phyloP scores from a whole-genome alignment of 2,113 vertebrate genomes.

The Antidorcas marsupialis region DNA sequence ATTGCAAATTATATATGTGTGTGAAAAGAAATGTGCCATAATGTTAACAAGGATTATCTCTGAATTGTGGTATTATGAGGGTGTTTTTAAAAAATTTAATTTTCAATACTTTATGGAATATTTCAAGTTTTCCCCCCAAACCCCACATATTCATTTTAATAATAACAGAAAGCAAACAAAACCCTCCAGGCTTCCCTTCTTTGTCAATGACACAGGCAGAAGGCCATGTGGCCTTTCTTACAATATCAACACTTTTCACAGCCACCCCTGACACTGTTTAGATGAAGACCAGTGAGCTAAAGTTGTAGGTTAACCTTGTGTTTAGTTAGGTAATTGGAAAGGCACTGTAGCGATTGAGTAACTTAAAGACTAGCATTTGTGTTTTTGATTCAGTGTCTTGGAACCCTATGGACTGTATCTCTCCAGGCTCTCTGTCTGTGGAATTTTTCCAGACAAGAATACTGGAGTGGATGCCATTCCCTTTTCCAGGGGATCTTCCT shows the following conservation, averaged over 20 bases:
- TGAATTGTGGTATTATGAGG: background rate
- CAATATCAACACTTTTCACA: background rate
- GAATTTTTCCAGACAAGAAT: background rate
- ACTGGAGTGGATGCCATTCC: background rate
- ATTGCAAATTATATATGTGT: background rate
- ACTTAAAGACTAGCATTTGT: background rate
- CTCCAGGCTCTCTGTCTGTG: background rate
- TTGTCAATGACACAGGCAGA: background rate
- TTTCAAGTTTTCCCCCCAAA: background rate
- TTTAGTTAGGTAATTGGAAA: background rate
- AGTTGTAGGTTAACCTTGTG: background rate
- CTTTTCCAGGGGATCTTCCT: background rate
- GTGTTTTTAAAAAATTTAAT: background rate
- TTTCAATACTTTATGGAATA: background rate
- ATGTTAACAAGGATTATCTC: background rate
- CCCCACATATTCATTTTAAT: background rate
- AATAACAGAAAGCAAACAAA: background rate
- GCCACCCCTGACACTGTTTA: background rate
- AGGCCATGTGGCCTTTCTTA: background rate
- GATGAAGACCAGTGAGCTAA: background rate
- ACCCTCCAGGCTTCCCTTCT: background rate
- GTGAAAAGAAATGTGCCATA: background rate
- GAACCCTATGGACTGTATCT: background rate
- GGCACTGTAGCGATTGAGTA: background rate
- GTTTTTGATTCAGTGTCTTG: background rate